phyloP scores from a whole-genome alignment of 2,888 invertebrate species.

The Amblyjoppa proteus region DNA sequence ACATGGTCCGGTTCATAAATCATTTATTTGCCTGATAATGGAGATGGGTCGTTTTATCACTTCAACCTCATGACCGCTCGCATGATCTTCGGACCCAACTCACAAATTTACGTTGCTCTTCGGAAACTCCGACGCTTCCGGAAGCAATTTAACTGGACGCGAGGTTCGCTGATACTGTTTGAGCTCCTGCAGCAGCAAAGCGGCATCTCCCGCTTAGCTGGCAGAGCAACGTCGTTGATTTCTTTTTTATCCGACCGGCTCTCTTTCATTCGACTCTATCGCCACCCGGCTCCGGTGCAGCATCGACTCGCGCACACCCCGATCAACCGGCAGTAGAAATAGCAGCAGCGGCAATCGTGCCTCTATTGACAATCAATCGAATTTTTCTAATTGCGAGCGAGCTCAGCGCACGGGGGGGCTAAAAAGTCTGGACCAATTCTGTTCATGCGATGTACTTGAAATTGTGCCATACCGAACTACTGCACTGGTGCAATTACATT shows the following conservation, averaged over 20 bases:
- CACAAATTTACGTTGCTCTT: not conserved
- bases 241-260: conserved; percentile 17
- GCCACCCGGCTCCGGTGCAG: not conserved
- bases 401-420: conserved; percentile 32
- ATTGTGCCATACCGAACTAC: conserved; percentile 28
- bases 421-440: conserved; percentile 24
- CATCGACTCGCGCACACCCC: conserved; percentile 10
- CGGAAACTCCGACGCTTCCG: not conserved
- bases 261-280: conserved; percentile 41
- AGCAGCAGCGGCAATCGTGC: conserved; percentile 58
- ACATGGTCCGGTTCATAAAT: too few relatives aligned
- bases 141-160: conserved; percentile 1
- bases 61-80: not conserved
- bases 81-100: not conserved
- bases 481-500: conserved; percentile 59
- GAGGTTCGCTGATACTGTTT: not conserved
- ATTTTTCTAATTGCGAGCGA: conserved; percentile 68
- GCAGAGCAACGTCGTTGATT: conserved; percentile 21
- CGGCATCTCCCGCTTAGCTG: conserved; percentile 21
- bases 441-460: conserved; percentile 32
- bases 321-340: conserved; percentile 33
- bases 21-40: too few relatives aligned
- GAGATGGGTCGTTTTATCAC: too few relatives aligned
- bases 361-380: conserved; percentile 69
- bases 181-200: not conserved